Evolutionary conservation across 2,113 vertebrate genomes (phyloP).

Genomic region (Azemiops feae): DNA sequence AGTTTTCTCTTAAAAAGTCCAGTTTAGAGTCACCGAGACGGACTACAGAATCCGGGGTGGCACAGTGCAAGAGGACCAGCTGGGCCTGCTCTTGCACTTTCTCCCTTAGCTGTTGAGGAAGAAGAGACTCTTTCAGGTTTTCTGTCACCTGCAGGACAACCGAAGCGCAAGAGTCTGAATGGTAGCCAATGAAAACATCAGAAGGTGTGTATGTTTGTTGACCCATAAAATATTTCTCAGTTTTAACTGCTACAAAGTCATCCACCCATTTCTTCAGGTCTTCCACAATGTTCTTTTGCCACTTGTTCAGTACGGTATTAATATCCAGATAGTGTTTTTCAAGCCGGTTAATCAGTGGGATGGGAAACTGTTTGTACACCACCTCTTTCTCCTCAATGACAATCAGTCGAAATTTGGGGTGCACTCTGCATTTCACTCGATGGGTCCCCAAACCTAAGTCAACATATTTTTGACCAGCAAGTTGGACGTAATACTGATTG

Average conservation of each 20-base stretch:
- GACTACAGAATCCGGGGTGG: conserved; percentile 88
- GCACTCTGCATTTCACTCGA: conserved; percentile 94
- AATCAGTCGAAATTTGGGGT: conserved; percentile 84
- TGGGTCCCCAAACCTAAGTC: conserved; percentile 94
- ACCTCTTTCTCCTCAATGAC: conserved; percentile 93
- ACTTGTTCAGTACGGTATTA: conserved; percentile 76
- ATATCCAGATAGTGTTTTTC: conserved; percentile 96
- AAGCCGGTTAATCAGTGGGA: conserved; percentile 93
- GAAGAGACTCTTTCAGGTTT: conserved; percentile 38
- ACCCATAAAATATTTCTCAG: conserved; percentile 32
- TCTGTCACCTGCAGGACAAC: conserved; percentile 81
- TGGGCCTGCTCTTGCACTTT: conserved; percentile 67
- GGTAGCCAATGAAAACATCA: conserved; percentile 90
- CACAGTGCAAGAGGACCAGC: conserved; percentile 81
- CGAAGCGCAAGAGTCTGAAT: conserved; percentile 86
- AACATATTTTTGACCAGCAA: conserved; percentile 94
- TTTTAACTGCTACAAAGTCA: conserved; percentile 59
- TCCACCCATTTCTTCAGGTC: conserved; percentile 78
- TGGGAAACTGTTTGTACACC: conserved; percentile 89
- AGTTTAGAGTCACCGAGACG: conserved; percentile 69
- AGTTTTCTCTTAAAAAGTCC: conserved; percentile 55
- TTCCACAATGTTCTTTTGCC: conserved; percentile 71
- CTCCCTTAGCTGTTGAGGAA: conserved; percentile 40
- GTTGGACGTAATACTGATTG: conserved; percentile 94
- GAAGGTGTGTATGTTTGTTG: conserved; percentile 71